Percentiles rank a stretch among this genome's conserved stretches.
Evolutionary conservation across 2,888 invertebrate genomes (phyloP).

Genomic region (Ctenicera cuprea): DNA sequence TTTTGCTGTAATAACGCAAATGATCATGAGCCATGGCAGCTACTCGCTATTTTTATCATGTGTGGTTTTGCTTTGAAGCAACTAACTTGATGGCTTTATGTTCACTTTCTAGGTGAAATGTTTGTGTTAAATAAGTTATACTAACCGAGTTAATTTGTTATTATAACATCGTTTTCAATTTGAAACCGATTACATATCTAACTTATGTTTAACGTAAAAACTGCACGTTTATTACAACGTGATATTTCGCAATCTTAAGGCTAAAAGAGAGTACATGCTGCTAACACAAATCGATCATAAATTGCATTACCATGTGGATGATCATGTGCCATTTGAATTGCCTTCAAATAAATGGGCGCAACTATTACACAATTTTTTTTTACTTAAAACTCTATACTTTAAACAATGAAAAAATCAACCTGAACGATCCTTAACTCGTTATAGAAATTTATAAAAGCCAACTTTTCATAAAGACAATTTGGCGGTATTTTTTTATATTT

Average conservation of each 20-base stretch:
- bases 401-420: too few relatives aligned
- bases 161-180: too few relatives aligned
- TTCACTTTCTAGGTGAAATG: background rate
- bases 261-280: background rate
- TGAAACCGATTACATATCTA: too few relatives aligned
- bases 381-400: too few relatives aligned
- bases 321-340: conserved; percentile 15
- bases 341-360: background rate
- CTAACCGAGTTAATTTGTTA: too few relatives aligned
- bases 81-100: background rate
- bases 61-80: conserved; percentile 5
- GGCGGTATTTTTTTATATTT: too few relatives aligned
- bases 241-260: conserved; percentile 25
- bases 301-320: conserved; percentile 17
- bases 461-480: too few relatives aligned
- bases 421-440: too few relatives aligned
- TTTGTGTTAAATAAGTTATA: background rate
- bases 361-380: background rate
- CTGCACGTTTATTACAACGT: conserved; percentile 21
- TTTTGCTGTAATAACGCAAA: too few relatives aligned
- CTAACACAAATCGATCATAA: conserved; percentile 22
- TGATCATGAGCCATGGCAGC: background rate
- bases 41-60: conserved; percentile 12
- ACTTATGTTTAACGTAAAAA: background rate
- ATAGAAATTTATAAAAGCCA: too few relatives aligned